A percentile compares a stretch with the other conserved stretches of the same genome.
Evolutionary conservation across 2,888 invertebrate genomes (phyloP).

Genomic region (Drepana falcataria): DNA sequence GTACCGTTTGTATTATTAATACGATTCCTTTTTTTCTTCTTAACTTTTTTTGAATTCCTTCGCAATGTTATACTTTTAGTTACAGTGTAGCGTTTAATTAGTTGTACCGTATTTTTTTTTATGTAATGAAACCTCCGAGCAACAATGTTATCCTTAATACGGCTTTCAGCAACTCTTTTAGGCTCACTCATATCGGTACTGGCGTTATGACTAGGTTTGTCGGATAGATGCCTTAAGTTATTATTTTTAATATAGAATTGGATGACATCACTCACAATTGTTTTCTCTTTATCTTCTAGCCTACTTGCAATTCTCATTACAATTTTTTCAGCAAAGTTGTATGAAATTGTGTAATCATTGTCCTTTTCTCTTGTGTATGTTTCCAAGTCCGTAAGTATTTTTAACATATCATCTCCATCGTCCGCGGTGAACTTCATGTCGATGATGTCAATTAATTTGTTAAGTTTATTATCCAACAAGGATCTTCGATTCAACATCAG

Average conservation of each 20-base stretch:
- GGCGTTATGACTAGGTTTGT: not conserved
- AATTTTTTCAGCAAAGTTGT: not conserved
- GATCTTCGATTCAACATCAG: not conserved
- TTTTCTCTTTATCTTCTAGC: not conserved
- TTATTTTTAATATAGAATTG: not conserved
- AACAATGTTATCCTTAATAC: not conserved
- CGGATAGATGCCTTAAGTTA: not conserved
- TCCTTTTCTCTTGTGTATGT: not conserved
- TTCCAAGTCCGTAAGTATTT: not conserved
- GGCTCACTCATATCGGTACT: not conserved
- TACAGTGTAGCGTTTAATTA: not conserved
- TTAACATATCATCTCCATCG: not conserved
- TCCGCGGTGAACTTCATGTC: not conserved
- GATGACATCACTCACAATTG: not conserved
- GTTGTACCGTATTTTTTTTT: not conserved
- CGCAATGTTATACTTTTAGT: not conserved
- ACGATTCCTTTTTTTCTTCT: not conserved
- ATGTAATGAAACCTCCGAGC: not conserved
- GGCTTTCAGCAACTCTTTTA: not conserved
- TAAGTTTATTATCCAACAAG: not conserved
- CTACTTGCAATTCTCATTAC: not conserved
- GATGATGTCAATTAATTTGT: not conserved
- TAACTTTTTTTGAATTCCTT: not conserved
- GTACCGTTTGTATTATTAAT: not conserved
- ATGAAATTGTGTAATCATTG: not conserved